Evolutionary conservation across 2,888 invertebrate species (phyloP).

Genomic region (Ernsta delagoae): DNA sequence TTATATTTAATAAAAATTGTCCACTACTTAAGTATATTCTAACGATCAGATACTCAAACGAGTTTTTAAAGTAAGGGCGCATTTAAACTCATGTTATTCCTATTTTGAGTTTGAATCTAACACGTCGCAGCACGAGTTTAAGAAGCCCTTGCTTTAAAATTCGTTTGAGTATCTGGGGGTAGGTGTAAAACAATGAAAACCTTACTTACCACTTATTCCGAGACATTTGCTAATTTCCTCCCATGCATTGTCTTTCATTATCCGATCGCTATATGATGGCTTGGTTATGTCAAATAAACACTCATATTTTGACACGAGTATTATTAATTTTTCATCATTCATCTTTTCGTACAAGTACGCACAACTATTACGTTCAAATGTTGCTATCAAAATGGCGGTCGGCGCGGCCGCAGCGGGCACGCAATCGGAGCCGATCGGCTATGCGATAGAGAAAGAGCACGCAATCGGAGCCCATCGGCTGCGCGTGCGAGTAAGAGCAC

Average conservation of each 20-base stretch:
- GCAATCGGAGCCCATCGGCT: conserved; percentile 4
- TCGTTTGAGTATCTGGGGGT: conserved; percentile 4
- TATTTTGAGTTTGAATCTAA: conserved; percentile 4
- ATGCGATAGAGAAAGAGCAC: conserved; percentile 3
- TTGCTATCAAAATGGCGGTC: conserved; percentile 12
- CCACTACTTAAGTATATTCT: conserved; percentile 4
- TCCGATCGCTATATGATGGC: conserved; percentile 22
- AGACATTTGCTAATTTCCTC: conserved; percentile 12
- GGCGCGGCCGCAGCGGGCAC: conserved; percentile 6
- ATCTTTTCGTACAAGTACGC: conserved; percentile 8
- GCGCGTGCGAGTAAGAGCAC: conserved; percentile 6
- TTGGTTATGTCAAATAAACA: conserved; percentile 24
- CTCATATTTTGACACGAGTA: conserved; percentile 24
- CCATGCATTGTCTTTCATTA: conserved; percentile 22
- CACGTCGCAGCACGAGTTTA: conserved; percentile 4
- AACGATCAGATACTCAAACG: conserved; percentile 4
- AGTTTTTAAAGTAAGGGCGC: conserved; percentile 4
- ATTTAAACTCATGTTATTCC: conserved; percentile 4
- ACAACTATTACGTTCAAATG: conserved; percentile 15
- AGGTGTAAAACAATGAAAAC: conserved; percentile 4
- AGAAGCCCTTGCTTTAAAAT: conserved; percentile 4
- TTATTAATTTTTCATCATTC: conserved; percentile 16
- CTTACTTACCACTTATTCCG: conserved; percentile 4
- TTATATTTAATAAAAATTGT: conserved; percentile 4
- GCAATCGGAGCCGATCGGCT: conserved; percentile 10